phyloP scores from a whole-genome alignment of 92 coral and sea anemone species.

The Zoanthus solanderi region DNA sequence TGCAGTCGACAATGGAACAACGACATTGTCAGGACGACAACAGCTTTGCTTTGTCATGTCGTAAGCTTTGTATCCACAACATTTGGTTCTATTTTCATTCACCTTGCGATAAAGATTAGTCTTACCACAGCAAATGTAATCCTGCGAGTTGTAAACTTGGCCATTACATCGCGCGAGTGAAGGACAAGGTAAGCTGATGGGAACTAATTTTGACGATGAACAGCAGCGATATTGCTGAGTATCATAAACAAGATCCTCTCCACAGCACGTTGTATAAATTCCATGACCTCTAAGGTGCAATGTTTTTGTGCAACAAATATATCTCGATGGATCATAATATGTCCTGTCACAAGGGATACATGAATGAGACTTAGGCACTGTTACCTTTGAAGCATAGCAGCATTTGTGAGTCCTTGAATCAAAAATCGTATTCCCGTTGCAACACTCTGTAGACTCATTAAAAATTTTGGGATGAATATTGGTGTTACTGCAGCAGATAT shows the following conservation, averaged over 20 bases:
- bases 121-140: constrained; percentile 15
- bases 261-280: constrained; percentile 25
- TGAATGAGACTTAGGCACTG: constrained; percentile 3
- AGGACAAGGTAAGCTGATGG: neutral
- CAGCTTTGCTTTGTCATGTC: constrained; percentile 16
- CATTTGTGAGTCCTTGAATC: constrained; percentile 26
- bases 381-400: neutral
- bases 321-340: constrained; percentile 24
- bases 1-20: constrained; percentile 2
- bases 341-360: constrained; percentile 15
- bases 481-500: constrained; percentile 24
- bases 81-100: neutral
- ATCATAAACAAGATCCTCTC: constrained; percentile 2
- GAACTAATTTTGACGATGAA: neutral
- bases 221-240: constrained; percentile 21
- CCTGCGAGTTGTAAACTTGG: neutral
- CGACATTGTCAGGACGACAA: constrained; percentile 14
- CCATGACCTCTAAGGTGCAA: constrained; percentile 11
- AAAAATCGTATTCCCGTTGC: neutral
- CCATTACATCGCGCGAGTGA: constrained; percentile 13
- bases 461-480: neutral
- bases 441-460: constrained; percentile 23
- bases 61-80: constrained; percentile 15
- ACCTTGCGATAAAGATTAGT: neutral
- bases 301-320: constrained; percentile 13